A percentile compares a stretch with the other conserved stretches of the same genome.
These are phyloP conservation scores for Meda fulgida DNA, from an alignment of 2,797 vertebrate species.

Conservation along the genomic window DNA sequence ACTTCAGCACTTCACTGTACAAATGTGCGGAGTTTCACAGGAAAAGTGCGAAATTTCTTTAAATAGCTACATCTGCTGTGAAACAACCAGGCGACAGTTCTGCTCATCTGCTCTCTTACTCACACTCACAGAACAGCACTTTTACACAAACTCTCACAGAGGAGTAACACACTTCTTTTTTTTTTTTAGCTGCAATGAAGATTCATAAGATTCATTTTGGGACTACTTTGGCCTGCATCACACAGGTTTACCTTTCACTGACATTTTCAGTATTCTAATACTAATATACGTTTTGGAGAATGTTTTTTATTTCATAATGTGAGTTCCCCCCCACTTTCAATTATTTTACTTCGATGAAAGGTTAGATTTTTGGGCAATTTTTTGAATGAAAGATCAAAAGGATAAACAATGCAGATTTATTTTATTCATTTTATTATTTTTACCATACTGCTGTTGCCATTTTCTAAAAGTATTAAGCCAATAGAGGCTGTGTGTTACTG, in stretches of 20 bases:
- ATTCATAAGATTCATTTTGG: constrained; percentile 5
- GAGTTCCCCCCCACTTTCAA: too few relatives aligned
- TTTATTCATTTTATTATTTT: neutral
- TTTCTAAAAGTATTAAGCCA: neutral
- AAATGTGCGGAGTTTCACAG: constrained; percentile 50
- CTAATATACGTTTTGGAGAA: too few relatives aligned
- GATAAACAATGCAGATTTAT: too few relatives aligned
- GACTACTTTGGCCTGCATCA: neutral
- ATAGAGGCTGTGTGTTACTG: neutral
- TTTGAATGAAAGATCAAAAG: too few relatives aligned
- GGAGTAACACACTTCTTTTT: constrained; percentile 53
- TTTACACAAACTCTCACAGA: constrained; percentile 41
- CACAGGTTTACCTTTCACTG: neutral
- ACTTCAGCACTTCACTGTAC: constrained; percentile 28
- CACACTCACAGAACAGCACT: constrained; percentile 37
- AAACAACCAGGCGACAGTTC: constrained; percentile 13
- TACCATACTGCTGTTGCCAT: neutral
- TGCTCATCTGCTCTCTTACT: neutral
- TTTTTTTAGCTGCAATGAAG: constrained; percentile 10
- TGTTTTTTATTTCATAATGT: too few relatives aligned
- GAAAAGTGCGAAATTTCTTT: constrained; percentile 58
- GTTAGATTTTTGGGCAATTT: too few relatives aligned
- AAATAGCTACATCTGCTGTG: constrained; percentile 56
- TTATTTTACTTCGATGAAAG: too few relatives aligned
- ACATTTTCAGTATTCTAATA: neutral